These are phyloP conservation scores for Carabus problematicus DNA, from an alignment of 2,888 invertebrate species.

Conservation along the genomic window DNA sequence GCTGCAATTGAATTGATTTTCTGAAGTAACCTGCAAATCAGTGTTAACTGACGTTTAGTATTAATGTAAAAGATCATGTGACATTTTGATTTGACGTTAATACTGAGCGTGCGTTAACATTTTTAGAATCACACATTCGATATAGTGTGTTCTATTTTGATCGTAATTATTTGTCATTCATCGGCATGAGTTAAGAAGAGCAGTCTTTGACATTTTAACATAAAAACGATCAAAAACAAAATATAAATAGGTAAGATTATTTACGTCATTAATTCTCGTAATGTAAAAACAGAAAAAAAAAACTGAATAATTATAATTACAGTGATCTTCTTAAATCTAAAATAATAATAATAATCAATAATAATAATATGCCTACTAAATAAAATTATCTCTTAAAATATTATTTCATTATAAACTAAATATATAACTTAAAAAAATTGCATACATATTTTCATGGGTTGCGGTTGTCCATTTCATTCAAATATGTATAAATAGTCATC, in stretches of 20 bases:
- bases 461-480: conserved; percentile 22
- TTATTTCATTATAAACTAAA: conserved; percentile 38
- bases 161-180: background rate
- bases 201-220: conserved; percentile 35
- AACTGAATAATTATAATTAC: conserved; percentile 30
- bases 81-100: too few species aligned
- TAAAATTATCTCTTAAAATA: conserved; percentile 42
- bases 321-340: conserved; percentile 22
- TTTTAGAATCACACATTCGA: background rate
- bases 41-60: too few species aligned
- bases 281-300: conserved; percentile 25
- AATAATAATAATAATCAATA: conserved; percentile 21
- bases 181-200: conserved; percentile 15
- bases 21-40: too few species aligned
- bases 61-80: too few species aligned
- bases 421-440: conserved; percentile 42
- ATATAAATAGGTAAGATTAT: conserved; percentile 33
- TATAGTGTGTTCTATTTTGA: background rate
- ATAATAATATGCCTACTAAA: conserved; percentile 38
- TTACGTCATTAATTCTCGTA: conserved; percentile 29
- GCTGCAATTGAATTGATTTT: too few species aligned
- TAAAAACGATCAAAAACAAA: conserved; percentile 30
- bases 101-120: too few species aligned
- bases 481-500: conserved; percentile 2
- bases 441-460: conserved; percentile 23